Evolutionary conservation across 2,113 vertebrate genomes (phyloP).

Genomic region (Mormoops blainvillei): DNA sequence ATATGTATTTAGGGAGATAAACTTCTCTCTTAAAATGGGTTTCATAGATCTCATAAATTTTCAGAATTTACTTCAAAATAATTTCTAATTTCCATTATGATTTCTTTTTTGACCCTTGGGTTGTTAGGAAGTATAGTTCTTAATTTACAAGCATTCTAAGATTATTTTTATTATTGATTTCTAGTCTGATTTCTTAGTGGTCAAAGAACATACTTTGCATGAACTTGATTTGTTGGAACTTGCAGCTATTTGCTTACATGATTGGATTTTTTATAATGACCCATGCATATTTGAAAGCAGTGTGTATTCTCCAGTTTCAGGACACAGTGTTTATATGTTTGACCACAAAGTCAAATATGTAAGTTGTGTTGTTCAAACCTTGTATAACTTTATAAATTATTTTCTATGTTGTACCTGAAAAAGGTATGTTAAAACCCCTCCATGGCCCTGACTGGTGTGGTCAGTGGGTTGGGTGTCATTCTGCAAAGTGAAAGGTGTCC

Average conservation of each 20-base stretch:
- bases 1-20: not conserved
- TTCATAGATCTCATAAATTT: not conserved
- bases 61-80: slow-evolving; percentile 4
- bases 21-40: not conserved
- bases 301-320: not conserved
- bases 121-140: slow-evolving; percentile 25
- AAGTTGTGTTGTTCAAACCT: not conserved
- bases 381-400: not conserved
- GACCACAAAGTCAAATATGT: not conserved
- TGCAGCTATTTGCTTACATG: not conserved
- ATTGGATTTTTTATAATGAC: not conserved
- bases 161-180: not conserved
- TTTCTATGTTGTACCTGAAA: not conserved
- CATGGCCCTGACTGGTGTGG: no score
- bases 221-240: not conserved
- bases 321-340: not conserved
- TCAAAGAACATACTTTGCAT: not conserved
- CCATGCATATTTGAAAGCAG: not conserved
- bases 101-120: not conserved
- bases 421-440: not conserved
- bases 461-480: no score
- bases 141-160: not conserved
- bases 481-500: no score
- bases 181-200: not conserved
- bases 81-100: not conserved